Evolutionary conservation across 2,113 vertebrate species (phyloP).

Genomic region (Symphodus melops): DNA sequence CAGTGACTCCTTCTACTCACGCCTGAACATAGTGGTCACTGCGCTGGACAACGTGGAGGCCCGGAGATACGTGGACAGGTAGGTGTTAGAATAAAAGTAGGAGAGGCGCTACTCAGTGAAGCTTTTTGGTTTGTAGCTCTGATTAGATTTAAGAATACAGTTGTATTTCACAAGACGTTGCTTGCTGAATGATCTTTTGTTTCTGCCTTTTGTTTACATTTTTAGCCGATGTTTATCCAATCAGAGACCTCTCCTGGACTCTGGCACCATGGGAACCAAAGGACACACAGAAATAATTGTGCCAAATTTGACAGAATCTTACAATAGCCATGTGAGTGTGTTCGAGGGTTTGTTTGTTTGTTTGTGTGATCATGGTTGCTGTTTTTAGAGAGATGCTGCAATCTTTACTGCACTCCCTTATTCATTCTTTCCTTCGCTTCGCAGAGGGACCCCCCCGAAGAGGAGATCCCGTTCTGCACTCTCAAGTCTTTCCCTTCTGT

Average conservation of each 20-base stretch:
- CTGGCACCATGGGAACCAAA: conserved; percentile 99
- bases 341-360: background rate
- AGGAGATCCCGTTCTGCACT: conserved; percentile 99
- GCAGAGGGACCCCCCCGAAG: conserved; percentile 96
- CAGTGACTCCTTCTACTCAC: conserved; percentile 91
- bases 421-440: conserved; percentile 16
- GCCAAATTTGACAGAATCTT: conserved; percentile 95
- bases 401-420: background rate
- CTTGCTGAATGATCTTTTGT: background rate
- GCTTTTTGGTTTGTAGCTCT: too few species aligned
- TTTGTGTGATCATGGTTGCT: background rate
- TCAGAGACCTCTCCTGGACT: conserved; percentile 94
- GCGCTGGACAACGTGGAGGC: conserved; percentile 98
- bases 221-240: conserved; percentile 94
- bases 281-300: conserved; percentile 97
- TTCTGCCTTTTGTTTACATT: conserved; percentile 33
- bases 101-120: background rate
- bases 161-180: background rate
- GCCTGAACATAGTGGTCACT: conserved; percentile 90
- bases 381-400: background rate
- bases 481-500: conserved; percentile 98
- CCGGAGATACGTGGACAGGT: conserved; percentile 98
- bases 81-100: conserved; percentile 11
- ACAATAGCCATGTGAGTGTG: conserved; percentile 95
- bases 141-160: background rate